Evolutionary conservation across 2,113 vertebrate genomes (phyloP), one percentile per base, ranked within the genome.

Genomic region (Thermophis baileyi): DNA sequence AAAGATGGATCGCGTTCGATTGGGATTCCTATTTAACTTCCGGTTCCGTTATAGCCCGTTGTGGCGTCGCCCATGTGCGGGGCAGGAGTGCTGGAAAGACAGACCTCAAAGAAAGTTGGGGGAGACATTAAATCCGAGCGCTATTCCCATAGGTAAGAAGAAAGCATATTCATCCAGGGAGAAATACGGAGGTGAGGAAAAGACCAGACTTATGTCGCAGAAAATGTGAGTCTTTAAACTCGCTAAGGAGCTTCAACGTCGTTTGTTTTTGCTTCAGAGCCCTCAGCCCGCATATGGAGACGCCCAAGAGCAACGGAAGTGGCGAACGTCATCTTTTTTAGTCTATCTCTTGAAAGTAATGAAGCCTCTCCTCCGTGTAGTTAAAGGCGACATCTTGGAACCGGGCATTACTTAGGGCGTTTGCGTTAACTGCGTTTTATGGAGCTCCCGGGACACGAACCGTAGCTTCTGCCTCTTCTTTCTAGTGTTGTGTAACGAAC

Each of bases 291-390:
- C 30, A 25, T 50, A 22, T 57, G 53, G 88, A 27, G 16, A 22
- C 18, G 30, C n/a, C 53, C 6, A 86, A 54, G 1, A 27, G 18
- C 20, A 89, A 22, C 87, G 63, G 91, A 92, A 89, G 14, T 89
- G 20, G 3, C 0, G 9, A 6, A 16, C 4, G 7, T 2, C 7
- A 8, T 14, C 6, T 24, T 47, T 85, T 85, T 3, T 47, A 11
- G 6, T 1, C 40, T 20, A 44, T 6, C 69, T 49, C 63, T 57
- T 92, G 85, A 30, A 3, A 14, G 0, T 1, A 0, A 0, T 0
- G 0, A 0, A 22, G 35, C 11, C 0, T 24, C 0, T 2, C 11
- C 60, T 53, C 0, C 8, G 3, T 2, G 53, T 0, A 0, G 0
- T 85, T 63, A 10, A 22, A 20, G 7, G 1, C 69, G 87, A 9